Conservation (phyloP, 2,113 vertebrate species). For the Coracopsis vasa region DNA sequence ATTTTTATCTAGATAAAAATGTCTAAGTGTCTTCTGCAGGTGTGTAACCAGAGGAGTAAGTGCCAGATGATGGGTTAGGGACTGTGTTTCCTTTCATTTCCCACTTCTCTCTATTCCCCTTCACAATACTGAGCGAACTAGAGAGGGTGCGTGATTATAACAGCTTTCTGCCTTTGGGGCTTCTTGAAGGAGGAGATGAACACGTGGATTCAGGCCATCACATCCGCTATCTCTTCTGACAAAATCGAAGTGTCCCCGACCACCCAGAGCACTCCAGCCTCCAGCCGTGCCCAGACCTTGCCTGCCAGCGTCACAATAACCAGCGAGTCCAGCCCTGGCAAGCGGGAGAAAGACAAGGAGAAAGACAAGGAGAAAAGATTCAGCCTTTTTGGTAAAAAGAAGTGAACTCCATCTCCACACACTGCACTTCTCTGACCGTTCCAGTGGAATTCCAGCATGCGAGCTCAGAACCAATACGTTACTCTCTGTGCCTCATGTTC, state of each 20-base stretch:
- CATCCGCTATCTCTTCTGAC: constrained; percentile 82
- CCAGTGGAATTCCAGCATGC: constrained; percentile 92
- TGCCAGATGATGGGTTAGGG: background rate
- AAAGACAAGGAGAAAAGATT: constrained; percentile 98
- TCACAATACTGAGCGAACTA: rapidly evolving
- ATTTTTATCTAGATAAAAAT: background rate
- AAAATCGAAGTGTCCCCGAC: constrained; percentile 83
- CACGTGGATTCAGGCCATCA: constrained; percentile 95
- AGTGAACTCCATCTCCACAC: constrained; percentile 81
- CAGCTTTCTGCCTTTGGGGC: constrained; percentile 16
- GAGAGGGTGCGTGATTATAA: background rate
- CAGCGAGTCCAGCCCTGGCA: constrained; percentile 91
- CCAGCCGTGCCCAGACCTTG: constrained; percentile 92
- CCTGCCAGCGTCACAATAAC: constrained; percentile 86
- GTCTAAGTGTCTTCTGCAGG: background rate
- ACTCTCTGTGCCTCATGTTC: constrained; percentile 91
- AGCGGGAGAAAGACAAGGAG: constrained; percentile 91
- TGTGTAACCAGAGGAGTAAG: background rate
- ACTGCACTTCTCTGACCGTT: constrained; percentile 81
- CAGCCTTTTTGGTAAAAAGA: constrained; percentile 98
- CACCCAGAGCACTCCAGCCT: constrained; percentile 89
- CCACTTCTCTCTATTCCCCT: background rate
- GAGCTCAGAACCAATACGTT: constrained; percentile 93
- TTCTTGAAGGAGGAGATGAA: constrained; percentile 95
- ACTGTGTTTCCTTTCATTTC: background rate